Evolutionary conservation across 2,797 vertebrate genomes (phyloP), one percentile per base, ranked within the genome.

Genomic region (Sciurus vulgaris): DNA sequence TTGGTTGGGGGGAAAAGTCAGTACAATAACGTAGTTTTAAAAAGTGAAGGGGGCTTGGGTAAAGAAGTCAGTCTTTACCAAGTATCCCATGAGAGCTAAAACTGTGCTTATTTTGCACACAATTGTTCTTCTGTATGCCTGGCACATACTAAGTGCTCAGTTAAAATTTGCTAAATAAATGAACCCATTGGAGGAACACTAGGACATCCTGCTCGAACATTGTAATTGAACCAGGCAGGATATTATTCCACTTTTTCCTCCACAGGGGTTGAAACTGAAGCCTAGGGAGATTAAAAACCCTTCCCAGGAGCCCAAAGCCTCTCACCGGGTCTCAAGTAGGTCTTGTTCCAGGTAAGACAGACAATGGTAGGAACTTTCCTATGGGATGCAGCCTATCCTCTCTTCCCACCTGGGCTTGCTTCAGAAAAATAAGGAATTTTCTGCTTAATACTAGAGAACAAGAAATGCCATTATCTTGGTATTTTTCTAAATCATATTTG

Each of bases 401-500:
- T 65, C 47, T 22, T 47, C 44, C 44, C 33, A 65, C 41, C 59
- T 38, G 51, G 14, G 10, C 59, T 8, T 74, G 63, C 81, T 83
- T 61, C 28, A 83, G 85, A 44, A 86, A 61, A 65, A 41, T 79
- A 22, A 51, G 7, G 44, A 44, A 86, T 74, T 56, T 77, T 11
- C 14, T 33, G 24, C 70, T 74, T 82, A 61, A 7, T 33, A 26
- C 44, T 54, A 5, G n/a, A 63, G 28, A 83, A 38, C 1, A 35
- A 73, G 49, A 63, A 30, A 28, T 0, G 7, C 4, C 7, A 30
- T 84, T n/a, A 47, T 70, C 90, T 22, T 26, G 59, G 35, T 5
- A 41, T 41, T 56, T 93, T 95, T 87, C 76, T 90, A 76, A 90
- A 49, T 95, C 69, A 73, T 56, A 22, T 49, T 26, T 56, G 44